phyloP scores from a whole-genome alignment of 2,113 vertebrate species.

The Ameiurus melas region DNA sequence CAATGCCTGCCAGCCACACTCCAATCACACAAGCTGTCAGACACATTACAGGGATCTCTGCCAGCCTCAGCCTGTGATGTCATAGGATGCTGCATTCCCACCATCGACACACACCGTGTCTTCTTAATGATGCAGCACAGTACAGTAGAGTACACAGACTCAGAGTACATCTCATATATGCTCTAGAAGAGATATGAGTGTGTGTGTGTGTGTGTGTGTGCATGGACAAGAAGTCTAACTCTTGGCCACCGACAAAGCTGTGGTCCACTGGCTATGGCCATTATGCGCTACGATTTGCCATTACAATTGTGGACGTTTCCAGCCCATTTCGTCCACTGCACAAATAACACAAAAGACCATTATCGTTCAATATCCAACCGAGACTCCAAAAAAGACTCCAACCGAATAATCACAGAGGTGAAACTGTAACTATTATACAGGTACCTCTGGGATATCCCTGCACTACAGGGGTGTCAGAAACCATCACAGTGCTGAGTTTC shows the following conservation, averaged over 20 bases:
- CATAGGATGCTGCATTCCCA: slow-evolving; percentile 61
- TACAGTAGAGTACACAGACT: slow-evolving; percentile 15
- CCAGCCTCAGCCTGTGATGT: slow-evolving; percentile 71
- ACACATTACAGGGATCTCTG: slow-evolving; percentile 82
- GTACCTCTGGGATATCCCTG: slow-evolving; percentile 79
- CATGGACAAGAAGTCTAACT: slow-evolving; percentile 30
- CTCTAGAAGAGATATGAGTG: slow-evolving; percentile 1
- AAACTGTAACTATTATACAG: slow-evolving; percentile 80
- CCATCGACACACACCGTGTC: slow-evolving; percentile 62
- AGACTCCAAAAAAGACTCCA: slow-evolving; percentile 67
- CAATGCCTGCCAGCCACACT: slow-evolving; percentile 89
- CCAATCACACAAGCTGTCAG: slow-evolving; percentile 93
- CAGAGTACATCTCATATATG: neutral
- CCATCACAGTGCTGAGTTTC: slow-evolving; percentile 69
- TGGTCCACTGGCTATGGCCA: slow-evolving; percentile 69
- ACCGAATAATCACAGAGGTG: slow-evolving; percentile 80
- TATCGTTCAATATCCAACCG: slow-evolving; percentile 70
- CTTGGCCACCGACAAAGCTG: slow-evolving; percentile 55
- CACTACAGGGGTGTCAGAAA: slow-evolving; percentile 78
- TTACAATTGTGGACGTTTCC: slow-evolving; percentile 67
- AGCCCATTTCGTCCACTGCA: slow-evolving; percentile 72
- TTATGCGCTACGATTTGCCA: slow-evolving; percentile 74
- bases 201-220: slow-evolving; percentile 1
- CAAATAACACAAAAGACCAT: slow-evolving; percentile 75
- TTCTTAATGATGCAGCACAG: slow-evolving; percentile 65